Evolutionary conservation across 1,140 invertebrate species (phyloP).

Genomic region (Popillia japonica): DNA sequence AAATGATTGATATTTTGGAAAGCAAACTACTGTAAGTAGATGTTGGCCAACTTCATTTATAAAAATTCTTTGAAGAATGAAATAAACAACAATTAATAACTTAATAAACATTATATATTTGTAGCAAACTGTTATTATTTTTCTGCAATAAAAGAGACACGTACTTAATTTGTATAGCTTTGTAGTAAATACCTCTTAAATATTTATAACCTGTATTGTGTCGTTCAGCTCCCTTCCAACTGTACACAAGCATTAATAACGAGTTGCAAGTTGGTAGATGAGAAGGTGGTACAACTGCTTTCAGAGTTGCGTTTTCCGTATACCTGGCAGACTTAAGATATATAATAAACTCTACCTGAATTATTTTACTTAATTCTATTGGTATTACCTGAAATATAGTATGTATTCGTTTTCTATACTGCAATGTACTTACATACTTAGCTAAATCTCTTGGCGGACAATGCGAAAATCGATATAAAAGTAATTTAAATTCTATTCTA

Average conservation of each 20-base stretch:
- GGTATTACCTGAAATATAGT: background rate
- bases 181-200: conserved; percentile 16
- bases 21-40: too few species aligned
- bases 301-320: background rate
- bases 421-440: background rate
- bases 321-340: background rate
- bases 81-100: too few species aligned
- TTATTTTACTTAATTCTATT: background rate
- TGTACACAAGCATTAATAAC: conserved; percentile 34
- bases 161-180: conserved; percentile 11
- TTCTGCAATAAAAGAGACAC: conserved; percentile 3
- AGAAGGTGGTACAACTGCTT: conserved; percentile 17
- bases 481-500: conserved; percentile 22
- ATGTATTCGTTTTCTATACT: background rate
- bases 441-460: background rate
- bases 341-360: background rate
- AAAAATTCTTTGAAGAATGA: too few species aligned
- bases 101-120: background rate
- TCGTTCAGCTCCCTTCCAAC: conserved; percentile 19
- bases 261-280: conserved; percentile 14
- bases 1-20: too few species aligned
- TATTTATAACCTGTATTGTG: conserved; percentile 34
- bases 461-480: conserved; percentile 22
- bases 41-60: too few species aligned
- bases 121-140: background rate